These are phyloP conservation scores for Malacosoma neustria DNA, from an alignment of 2,888 invertebrate genomes.

Conservation along the genomic window DNA sequence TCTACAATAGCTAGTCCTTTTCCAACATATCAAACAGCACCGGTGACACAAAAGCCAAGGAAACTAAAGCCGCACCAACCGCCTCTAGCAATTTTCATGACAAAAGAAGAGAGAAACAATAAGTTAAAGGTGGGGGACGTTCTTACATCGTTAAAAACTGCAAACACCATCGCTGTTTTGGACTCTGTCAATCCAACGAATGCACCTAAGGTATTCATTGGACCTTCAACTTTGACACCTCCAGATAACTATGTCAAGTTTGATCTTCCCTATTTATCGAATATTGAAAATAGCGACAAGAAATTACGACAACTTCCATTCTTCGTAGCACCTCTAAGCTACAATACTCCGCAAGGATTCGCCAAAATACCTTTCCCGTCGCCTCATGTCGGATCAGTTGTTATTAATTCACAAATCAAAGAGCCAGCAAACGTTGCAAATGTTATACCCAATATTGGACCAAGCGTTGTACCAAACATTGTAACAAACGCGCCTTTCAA, in stretches of 20 bases:
- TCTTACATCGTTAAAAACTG: conserved; percentile 78
- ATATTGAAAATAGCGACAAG: conserved; percentile 80
- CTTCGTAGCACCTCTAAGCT: conserved; percentile 90
- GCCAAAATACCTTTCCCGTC: conserved; percentile 90
- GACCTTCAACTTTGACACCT: conserved; percentile 82
- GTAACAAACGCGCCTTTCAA: neutral
- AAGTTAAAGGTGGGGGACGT: conserved; percentile 81
- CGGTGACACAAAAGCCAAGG: conserved; percentile 62
- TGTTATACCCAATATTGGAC: conserved; percentile 16
- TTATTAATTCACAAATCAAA: conserved; percentile 76
- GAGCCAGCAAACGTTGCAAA: conserved; percentile 22
- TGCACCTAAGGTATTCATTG: conserved; percentile 87
- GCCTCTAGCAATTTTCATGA: conserved; percentile 86
- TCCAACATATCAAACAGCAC: conserved; percentile 38
- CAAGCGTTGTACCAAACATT: conserved; percentile 14
- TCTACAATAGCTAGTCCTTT: conserved; percentile 50
- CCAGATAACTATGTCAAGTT: conserved; percentile 86
- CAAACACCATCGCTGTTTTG: conserved; percentile 84
- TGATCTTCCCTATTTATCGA: conserved; percentile 87
- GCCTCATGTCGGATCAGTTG: conserved; percentile 90
- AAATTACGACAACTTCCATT: conserved; percentile 86
- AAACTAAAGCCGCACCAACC: conserved; percentile 88
- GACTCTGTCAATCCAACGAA: conserved; percentile 80
- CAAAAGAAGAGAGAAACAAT: conserved; percentile 61
- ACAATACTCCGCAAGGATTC: conserved; percentile 88